Evolutionary conservation across 2,113 vertebrate species (phyloP).

Genomic region (Onychorhynchus coronatus): DNA sequence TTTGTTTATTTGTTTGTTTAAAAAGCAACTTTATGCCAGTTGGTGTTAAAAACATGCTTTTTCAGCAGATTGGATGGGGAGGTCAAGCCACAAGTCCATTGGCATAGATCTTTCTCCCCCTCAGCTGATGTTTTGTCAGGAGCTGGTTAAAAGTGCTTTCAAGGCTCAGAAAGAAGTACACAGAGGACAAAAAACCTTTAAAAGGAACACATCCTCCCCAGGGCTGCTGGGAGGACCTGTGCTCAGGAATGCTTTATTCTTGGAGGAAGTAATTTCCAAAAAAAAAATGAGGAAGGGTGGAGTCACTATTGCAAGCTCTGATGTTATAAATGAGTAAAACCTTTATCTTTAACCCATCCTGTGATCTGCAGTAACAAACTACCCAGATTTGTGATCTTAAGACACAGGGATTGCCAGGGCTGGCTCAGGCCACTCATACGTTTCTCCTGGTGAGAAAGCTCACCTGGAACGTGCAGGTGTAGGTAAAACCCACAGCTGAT

Average conservation of each 20-base stretch:
- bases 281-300: constrained; percentile 3
- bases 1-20: neutral
- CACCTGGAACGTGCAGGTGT: rapidly evolving
- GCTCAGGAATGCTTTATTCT: constrained; percentile 31
- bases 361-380: neutral
- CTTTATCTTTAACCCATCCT: neutral
- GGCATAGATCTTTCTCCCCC: rapidly evolving
- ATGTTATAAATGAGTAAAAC: neutral
- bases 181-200: neutral
- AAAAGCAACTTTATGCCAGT: neutral
- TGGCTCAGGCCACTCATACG: neutral
- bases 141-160: neutral
- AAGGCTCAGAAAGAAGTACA: neutral
- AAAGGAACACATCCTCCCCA: neutral
- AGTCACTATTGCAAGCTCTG: neutral
- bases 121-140: neutral
- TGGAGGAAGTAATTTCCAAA: neutral
- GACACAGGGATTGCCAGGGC: neutral
- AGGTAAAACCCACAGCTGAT: no score
- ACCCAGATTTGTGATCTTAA: neutral
- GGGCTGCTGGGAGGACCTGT: neutral
- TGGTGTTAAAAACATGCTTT: neutral
- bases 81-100: neutral
- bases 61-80: neutral
- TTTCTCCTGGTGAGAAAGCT: neutral